phyloP scores from a whole-genome alignment of 1,140 invertebrate genomes.

The Zaprionus nigranus region DNA sequence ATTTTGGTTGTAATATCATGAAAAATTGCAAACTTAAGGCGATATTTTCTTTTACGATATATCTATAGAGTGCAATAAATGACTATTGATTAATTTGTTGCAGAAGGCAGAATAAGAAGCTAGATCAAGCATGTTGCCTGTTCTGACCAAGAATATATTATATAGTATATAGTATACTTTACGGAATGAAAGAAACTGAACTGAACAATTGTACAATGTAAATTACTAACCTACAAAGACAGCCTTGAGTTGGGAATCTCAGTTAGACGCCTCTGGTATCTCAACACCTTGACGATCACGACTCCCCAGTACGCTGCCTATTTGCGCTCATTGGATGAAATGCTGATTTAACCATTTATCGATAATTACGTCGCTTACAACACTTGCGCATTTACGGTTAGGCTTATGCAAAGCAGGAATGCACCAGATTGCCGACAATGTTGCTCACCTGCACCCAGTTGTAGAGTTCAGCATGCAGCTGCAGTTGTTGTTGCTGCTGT shows the following conservation, averaged over 20 bases:
- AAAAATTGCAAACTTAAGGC: not conserved
- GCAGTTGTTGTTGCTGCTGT: conserved; percentile 43
- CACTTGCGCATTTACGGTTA: conserved; percentile 39
- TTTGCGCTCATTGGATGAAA: conserved; percentile 7
- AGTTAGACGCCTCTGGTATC: not conserved
- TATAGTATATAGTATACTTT: too few species aligned
- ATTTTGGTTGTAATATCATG: not conserved
- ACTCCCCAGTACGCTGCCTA: not conserved
- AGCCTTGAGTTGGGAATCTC: not conserved
- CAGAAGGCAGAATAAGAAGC: too few species aligned
- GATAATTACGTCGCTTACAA: conserved; percentile 64
- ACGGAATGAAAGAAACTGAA: too few species aligned
- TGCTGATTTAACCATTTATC: conserved; percentile 55
- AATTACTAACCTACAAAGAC: not conserved
- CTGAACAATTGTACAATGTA: too few species aligned
- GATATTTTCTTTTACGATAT: not conserved
- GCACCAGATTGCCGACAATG: conserved; percentile 40
- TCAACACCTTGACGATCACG: not conserved
- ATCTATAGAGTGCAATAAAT: not conserved
- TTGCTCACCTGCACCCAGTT: conserved; percentile 34
- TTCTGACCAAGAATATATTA: too few species aligned
- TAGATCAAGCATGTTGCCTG: too few species aligned
- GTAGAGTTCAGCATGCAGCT: conserved; percentile 21
- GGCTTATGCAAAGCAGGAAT: conserved; percentile 66
- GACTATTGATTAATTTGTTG: not conserved